Evolutionary conservation across 2,797 vertebrate species (phyloP).

Genomic region (Steatocranus sp.): DNA sequence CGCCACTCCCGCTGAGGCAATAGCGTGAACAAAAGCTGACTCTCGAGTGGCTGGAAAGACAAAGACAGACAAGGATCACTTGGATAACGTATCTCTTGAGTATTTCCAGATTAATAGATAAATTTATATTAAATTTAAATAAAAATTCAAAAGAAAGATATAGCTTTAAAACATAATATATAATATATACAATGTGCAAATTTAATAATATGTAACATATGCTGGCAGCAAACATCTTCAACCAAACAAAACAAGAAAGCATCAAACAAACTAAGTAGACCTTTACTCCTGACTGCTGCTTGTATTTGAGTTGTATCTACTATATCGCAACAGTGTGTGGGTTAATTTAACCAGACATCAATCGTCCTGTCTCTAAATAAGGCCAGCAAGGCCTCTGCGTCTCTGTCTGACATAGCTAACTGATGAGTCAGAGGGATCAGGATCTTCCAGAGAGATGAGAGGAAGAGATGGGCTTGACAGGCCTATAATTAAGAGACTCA

Average conservation of each 20-base stretch:
- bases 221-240: neutral
- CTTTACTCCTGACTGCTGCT: neutral
- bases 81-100: neutral
- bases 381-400: slow-evolving; percentile 54
- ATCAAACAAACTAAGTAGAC: neutral
- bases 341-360: slow-evolving; percentile 57
- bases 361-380: slow-evolving; percentile 58
- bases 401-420: slow-evolving; percentile 66
- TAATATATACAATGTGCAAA: neutral
- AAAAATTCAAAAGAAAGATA: neutral
- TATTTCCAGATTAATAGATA: neutral
- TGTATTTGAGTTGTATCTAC: slow-evolving; percentile 19
- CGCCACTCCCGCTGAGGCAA: slow-evolving; percentile 92
- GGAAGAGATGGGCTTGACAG: slow-evolving; percentile 72
- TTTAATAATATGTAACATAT: neutral
- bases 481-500: slow-evolving; percentile 81
- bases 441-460: slow-evolving; percentile 74
- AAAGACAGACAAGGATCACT: slow-evolving; percentile 2
- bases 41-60: slow-evolving; percentile 87
- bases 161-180: neutral
- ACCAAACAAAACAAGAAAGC: neutral
- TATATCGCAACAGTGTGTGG: slow-evolving; percentile 6
- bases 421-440: slow-evolving; percentile 76
- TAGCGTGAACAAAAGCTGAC: slow-evolving; percentile 94
- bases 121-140: neutral